A percentile compares a stretch with the other conserved stretches of the same genome.
These are phyloP conservation scores for Agrilus planipennis DNA, from an alignment of 1,140 invertebrate genomes.

Conservation along the genomic window DNA sequence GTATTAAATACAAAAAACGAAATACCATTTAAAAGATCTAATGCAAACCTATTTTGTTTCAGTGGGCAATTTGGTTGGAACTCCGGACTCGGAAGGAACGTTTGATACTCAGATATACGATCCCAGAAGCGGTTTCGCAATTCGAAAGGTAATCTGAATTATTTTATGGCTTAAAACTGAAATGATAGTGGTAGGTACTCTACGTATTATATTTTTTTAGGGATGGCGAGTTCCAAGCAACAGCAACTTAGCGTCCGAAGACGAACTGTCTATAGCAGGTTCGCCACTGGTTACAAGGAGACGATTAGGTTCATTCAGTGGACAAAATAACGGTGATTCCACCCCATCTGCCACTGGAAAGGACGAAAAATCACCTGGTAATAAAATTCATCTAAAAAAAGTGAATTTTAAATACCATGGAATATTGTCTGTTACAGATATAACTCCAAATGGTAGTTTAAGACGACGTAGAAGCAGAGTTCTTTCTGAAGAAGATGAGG, in stretches of 20 bases:
- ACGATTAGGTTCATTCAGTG: constrained; percentile 51
- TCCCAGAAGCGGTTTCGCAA: constrained; percentile 44
- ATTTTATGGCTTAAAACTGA: constrained; percentile 27
- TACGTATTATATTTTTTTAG: constrained; percentile 7
- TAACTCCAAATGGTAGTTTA: constrained; percentile 79
- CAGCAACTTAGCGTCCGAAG: constrained; percentile 43
- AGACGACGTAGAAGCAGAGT: constrained; percentile 66
- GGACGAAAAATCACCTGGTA: constrained; percentile 64
- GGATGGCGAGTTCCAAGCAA: constrained; percentile 23
- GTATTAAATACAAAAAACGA: constrained; percentile 31
- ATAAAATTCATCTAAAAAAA: constrained; percentile 6
- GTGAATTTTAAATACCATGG: background rate
- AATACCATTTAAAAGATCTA: too few species aligned
- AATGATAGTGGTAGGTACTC: constrained; percentile 6
- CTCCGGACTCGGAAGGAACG: constrained; percentile 66
- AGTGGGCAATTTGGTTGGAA: constrained; percentile 54
- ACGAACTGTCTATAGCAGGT: constrained; percentile 41
- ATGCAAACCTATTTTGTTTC: constrained; percentile 18
- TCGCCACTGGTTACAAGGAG: constrained; percentile 55
- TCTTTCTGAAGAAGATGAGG: constrained; percentile 73
- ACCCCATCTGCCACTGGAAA: constrained; percentile 35
- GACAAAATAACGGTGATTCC: constrained; percentile 31
- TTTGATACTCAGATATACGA: constrained; percentile 49
- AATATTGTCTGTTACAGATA: constrained; percentile 42
- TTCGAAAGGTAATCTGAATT: constrained; percentile 23